phyloP scores from a whole-genome alignment of 2,113 vertebrate genomes.

The Herpailurus yagouaroundi region DNA sequence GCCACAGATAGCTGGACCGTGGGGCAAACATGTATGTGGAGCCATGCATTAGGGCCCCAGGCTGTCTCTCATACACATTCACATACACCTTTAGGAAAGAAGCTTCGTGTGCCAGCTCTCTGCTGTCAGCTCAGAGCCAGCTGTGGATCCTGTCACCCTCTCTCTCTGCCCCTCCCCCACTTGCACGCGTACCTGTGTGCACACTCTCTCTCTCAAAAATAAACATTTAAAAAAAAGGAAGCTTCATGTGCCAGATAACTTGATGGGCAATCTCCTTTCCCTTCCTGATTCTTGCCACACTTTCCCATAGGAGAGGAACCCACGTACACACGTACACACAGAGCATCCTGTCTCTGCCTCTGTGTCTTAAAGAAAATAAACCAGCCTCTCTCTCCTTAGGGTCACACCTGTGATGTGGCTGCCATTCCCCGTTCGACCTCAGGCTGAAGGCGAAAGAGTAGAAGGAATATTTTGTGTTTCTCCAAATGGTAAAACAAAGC shows the following conservation, averaged over 20 bases:
- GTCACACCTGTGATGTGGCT: neutral
- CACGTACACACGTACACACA: neutral
- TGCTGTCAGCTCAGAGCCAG: too few relatives aligned
- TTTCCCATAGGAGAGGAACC: neutral
- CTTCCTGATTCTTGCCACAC: neutral
- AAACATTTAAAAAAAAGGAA: neutral
- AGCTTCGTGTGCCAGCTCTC: too few relatives aligned
- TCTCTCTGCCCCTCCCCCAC: too few relatives aligned
- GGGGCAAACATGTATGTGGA: neutral
- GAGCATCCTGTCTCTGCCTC: neutral
- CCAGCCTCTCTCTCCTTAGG: neutral
- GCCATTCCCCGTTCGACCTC: neutral
- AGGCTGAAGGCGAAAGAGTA: neutral
- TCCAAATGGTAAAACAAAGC: neutral
- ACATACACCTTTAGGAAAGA: neutral
- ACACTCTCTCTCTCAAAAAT: too few relatives aligned
- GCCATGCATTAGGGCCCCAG: neutral
- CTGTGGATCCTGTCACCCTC: too few relatives aligned
- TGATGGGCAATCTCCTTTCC: neutral
- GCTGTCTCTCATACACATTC: too few relatives aligned
- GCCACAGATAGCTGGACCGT: neutral
- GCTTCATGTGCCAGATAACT: neutral
- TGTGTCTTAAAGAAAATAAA: neutral
- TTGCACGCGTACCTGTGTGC: rapidly evolving
- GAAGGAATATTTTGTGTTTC: neutral